phyloP scores from a whole-genome alignment of 2,888 invertebrate species.

The Oxycera nigricornis region DNA sequence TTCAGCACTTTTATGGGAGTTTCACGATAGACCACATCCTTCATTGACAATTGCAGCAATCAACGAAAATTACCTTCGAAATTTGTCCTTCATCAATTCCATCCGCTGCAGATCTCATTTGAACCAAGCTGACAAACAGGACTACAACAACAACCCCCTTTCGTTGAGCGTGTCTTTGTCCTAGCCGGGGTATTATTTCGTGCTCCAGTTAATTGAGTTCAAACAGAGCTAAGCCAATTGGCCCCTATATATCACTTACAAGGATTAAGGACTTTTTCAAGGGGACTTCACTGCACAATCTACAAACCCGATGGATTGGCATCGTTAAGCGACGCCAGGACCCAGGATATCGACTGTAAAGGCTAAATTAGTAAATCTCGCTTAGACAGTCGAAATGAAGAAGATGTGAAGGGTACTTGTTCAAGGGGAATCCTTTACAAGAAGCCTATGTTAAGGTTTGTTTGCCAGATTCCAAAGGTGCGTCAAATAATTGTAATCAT shows the following conservation, averaged over 20 bases:
- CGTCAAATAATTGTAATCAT: too few relatives aligned
- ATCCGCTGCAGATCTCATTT: conserved; percentile 22
- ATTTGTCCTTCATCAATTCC: conserved; percentile 27
- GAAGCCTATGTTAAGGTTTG: too few relatives aligned
- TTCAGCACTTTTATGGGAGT: conserved; percentile 6
- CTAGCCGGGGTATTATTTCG: not conserved
- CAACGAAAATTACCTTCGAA: conserved; percentile 40
- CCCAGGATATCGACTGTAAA: conserved; percentile 41
- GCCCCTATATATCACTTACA: conserved; percentile 46
- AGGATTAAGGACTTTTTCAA: conserved; percentile 44
- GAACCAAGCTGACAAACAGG: not conserved
- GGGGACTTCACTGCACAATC: conserved; percentile 22
- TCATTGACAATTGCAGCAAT: conserved; percentile 38
- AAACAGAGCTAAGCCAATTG: conserved; percentile 45
- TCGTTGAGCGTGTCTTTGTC: not conserved
- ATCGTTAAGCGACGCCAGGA: conserved; percentile 28
- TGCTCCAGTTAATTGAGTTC: conserved; percentile 44
- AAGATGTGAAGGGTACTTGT: not conserved
- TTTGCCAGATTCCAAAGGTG: too few relatives aligned
- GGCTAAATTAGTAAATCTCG: conserved; percentile 40
- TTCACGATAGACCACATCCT: conserved; percentile 23
- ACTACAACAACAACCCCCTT: too few relatives aligned
- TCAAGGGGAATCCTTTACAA: too few relatives aligned
- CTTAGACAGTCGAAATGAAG: not conserved
- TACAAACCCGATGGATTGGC: conserved; percentile 7